Evolutionary conservation across 1,140 invertebrate species (phyloP).

Genomic region (Saxidomus purpurata): DNA sequence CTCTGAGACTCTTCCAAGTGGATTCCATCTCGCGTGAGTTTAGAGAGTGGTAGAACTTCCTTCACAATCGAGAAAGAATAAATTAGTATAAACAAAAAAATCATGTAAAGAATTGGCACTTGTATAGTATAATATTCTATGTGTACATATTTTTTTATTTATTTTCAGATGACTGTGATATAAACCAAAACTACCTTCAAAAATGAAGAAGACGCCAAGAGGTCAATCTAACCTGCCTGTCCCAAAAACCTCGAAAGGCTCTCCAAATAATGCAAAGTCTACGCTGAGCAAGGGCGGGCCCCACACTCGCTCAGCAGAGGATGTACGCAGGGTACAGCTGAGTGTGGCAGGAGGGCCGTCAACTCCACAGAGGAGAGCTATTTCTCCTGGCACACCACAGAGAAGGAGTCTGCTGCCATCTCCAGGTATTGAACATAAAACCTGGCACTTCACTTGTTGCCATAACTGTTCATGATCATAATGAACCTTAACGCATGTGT

Average conservation of each 20-base stretch:
- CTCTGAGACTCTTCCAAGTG: no score
- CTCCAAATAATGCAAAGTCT: constrained; percentile 75
- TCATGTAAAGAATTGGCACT: no score
- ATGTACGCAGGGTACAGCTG: constrained; percentile 74
- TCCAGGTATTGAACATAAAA: constrained; percentile 61
- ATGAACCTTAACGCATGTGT: no score
- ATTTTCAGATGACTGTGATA: constrained; percentile 32
- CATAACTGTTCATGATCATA: no score
- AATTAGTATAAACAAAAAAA: no score
- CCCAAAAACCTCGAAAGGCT: constrained; percentile 76
- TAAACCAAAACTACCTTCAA: constrained; percentile 4
- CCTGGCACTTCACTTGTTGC: no score
- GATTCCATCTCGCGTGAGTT: no score
- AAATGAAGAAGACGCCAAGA: constrained; percentile 70
- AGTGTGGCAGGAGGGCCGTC: constrained; percentile 59
- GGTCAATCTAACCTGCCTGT: constrained; percentile 79
- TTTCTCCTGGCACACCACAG: constrained; percentile 73
- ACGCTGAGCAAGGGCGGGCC: constrained; percentile 68
- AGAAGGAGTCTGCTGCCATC: constrained; percentile 67
- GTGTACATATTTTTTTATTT: no score
- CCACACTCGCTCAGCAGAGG: constrained; percentile 79
- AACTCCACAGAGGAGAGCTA: constrained; percentile 69
- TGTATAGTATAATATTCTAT: no score
- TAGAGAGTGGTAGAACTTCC: no score
- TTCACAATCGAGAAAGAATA: no score